Base-by-base conservation (phyloP, 2,888 invertebrate genomes). In the Drosophila vallismaia region DNA sequence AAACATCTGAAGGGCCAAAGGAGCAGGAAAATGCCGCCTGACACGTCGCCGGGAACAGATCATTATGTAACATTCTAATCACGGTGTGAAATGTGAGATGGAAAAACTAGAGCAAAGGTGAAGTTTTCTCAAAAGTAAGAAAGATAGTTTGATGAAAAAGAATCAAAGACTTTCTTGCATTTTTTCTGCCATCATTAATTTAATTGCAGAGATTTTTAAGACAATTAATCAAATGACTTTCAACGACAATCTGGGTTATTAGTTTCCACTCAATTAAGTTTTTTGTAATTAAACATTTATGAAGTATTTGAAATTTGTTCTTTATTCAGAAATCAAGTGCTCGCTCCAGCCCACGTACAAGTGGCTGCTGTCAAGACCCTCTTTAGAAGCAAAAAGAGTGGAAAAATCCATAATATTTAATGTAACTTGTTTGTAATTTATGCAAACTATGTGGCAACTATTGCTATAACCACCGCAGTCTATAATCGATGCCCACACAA, bases 401-500 rank as follows among this genome's bases (percentile, higher is more conserved):
- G 44, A 48, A 50, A 62, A 56, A 54, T 51, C 36, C 58, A 74
- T 74, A 74, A 51, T 46, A 46, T 49, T 62, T 56, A 44, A 68
- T 72, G 62, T 45, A 56, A 67, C 46, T 62, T 50, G 67, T 69
- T 64, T 62, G 14, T 62, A 80, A 76, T 67, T 36, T 67, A 64
- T 73, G 82, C 60, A 74, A 77, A 79, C 69, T 57, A 73, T 71
- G 71, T 75, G 72, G 63, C 50, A 80, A 77, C 50, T 26, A 74
- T 84, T 79, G 63, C 63, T 58, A 58, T 28, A 46, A 54, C 49
- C 31, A 54, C 69, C 63, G 19, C 64, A 40, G 46, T 52, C 66
- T 19, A 66, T 66, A 54, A 64, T 66, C 64, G 42, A 64, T 64
- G 64, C 64, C 54, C 66, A 66, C 66, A 42, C 64, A 64, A 64